phyloP scores from a whole-genome alignment of 2,888 invertebrate species.

The Abscondita cerata region DNA sequence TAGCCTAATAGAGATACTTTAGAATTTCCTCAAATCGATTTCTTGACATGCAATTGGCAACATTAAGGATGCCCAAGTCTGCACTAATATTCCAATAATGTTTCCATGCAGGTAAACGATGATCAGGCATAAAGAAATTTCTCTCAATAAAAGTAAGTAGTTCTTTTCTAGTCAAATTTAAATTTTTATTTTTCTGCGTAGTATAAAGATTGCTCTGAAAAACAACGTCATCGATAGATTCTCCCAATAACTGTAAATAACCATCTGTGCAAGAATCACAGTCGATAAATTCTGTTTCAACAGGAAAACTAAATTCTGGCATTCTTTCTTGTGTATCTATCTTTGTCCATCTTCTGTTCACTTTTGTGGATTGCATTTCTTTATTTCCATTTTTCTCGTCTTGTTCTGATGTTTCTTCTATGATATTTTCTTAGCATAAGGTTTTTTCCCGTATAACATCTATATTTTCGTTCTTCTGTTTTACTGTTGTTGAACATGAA shows the following conservation, averaged over 20 bases:
- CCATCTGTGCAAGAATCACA: neutral
- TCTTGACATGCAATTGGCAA: constrained; percentile 11
- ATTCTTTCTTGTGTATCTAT: no score
- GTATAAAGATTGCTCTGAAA: constrained; percentile 38
- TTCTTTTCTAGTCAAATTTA: constrained; percentile 29
- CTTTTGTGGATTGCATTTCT: no score
- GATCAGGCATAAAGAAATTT: constrained; percentile 30
- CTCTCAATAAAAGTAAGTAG: constrained; percentile 26
- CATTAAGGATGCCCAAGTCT: constrained; percentile 13
- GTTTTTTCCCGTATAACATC: no score
- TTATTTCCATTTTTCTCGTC: no score
- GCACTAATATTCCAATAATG: neutral
- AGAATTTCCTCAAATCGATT: constrained; percentile 19
- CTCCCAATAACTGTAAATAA: constrained; percentile 25
- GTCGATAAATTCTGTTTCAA: no score
- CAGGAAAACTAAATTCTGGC: no score
- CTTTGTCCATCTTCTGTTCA: no score
- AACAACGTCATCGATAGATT: constrained; percentile 30
- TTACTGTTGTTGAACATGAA: no score
- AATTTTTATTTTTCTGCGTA: constrained; percentile 24
- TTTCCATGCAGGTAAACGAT: constrained; percentile 28
- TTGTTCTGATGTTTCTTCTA: no score
- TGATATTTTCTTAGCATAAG: no score
- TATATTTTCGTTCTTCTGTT: no score
- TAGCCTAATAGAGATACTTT: constrained; percentile 19